phyloP scores from a whole-genome alignment of 2,888 invertebrate species.

The Parascotia fuliginaria region DNA sequence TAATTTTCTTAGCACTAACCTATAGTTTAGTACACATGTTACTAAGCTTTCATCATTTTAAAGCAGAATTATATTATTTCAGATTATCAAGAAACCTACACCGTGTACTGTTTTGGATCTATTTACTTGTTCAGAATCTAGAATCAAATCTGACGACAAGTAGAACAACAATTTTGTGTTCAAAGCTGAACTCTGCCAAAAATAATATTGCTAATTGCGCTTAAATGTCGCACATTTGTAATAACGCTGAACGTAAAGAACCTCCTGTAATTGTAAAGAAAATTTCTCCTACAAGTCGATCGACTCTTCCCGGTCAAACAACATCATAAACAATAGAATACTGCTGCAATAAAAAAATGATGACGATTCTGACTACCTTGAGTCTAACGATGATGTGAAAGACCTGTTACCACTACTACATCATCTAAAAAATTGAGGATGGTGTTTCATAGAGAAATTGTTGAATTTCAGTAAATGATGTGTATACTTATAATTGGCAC shows the following conservation, averaged over 20 bases:
- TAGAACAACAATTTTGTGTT: background rate
- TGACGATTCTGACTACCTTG: background rate
- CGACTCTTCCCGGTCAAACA: too few species aligned
- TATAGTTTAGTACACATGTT: too few species aligned
- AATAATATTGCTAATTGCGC: background rate
- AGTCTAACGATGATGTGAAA: background rate
- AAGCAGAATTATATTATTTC: background rate
- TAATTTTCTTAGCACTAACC: too few species aligned
- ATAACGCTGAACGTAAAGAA: background rate
- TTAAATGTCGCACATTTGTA: background rate
- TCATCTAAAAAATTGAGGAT: background rate
- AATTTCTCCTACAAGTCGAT: background rate
- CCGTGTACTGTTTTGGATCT: constrained; percentile 10
- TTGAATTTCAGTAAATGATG: background rate
- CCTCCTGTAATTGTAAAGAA: background rate
- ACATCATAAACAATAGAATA: background rate
- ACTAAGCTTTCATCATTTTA: too few species aligned
- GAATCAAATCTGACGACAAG: constrained; percentile 2
- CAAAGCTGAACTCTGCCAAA: background rate
- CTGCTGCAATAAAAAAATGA: background rate
- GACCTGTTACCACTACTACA: background rate
- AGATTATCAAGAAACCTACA: constrained; percentile 7
- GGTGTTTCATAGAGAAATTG: background rate
- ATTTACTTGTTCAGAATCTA: constrained; percentile 13
- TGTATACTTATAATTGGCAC: too few species aligned